phyloP scores from a whole-genome alignment of 2,888 invertebrate species.

The Automeris io region DNA sequence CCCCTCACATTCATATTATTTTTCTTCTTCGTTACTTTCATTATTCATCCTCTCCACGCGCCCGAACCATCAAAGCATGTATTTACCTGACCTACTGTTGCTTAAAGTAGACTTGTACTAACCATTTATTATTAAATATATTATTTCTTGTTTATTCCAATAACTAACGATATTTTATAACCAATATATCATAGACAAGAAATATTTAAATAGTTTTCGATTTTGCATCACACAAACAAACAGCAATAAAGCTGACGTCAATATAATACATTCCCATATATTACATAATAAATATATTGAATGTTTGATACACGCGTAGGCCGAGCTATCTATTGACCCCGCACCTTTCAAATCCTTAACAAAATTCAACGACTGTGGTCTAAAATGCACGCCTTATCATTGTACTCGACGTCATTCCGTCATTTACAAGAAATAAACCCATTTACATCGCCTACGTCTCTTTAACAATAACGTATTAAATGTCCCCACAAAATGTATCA shows the following conservation, averaged over 20 bases:
- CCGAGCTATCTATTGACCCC: slow-evolving; percentile 4
- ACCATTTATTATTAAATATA: too few species aligned
- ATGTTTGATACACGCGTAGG: slow-evolving; percentile 4
- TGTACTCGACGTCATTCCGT: slow-evolving; percentile 21
- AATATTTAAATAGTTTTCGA: too few species aligned
- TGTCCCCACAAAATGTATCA: slow-evolving; percentile 21
- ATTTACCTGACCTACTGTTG: too few species aligned
- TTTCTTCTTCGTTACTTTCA: too few species aligned
- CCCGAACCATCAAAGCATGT: too few species aligned
- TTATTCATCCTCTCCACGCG: too few species aligned
- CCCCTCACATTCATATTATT: too few species aligned
- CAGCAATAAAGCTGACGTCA: slow-evolving; percentile 20
- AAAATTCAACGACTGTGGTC: slow-evolving; percentile 36
- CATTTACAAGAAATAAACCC: slow-evolving; percentile 26
- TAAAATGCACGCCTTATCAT: slow-evolving; percentile 28
- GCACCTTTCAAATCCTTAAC: slow-evolving; percentile 12
- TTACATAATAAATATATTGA: background rate
- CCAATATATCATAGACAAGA: too few species aligned
- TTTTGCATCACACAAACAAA: too few species aligned
- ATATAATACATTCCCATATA: background rate
- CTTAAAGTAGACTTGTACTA: too few species aligned
- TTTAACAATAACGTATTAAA: slow-evolving; percentile 6
- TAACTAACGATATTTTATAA: too few species aligned
- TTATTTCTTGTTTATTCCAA: too few species aligned
- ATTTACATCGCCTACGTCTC: slow-evolving; percentile 30